Evolutionary conservation across 1,140 invertebrate genomes (phyloP), one percentile per base, ranked within the genome.

Genomic region (Apis mellifera): DNA sequence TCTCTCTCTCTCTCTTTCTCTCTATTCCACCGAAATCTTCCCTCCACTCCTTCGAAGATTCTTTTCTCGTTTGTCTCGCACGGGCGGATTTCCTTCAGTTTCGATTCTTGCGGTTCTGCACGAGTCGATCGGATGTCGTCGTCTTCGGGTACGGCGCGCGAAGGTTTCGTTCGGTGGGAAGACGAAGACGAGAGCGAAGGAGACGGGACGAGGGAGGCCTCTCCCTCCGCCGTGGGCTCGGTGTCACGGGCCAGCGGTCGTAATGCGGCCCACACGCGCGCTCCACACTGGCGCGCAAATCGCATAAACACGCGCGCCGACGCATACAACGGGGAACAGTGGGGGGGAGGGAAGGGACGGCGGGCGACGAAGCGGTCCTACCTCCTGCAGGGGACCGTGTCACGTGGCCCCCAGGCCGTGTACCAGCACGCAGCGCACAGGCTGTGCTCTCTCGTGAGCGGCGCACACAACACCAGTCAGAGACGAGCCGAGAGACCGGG

Each of bases 401-500:
- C 88, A 87, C 88, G 88, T 89, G 85, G 88, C 86, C 88, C 83
- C 85, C 83, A 84, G 80, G 84, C 84, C 81, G 79, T 84, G 84
- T 87, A 81, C 89, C 87, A 87, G 86, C 89, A 91, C 90, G 85
- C 86, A 84, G 80, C 89, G 84, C 86, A 85, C 86, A 86, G 84
- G 80, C 86, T 88, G 83, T 85, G 80, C 87, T 88, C 86, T 85
- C 86, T 83, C 84, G 80, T 85, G 86, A 79, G 86, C 83, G 75
- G 86, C 86, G 86, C 83, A 85, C 84, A 88, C 87, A 87, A 88
- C 86, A 88, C 86, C 87, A 88, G 93, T 94, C 91, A 91, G 91
- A 92, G 91, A 93, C 92, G 90, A 93, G 90, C 92, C 92, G 91
- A 93, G 90, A 90, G 89, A 92, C 90, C 90, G 92, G 85, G 70